Conservation (phyloP, 2,113 vertebrate species). For the Danio rerio region GRCz12tu NC_133195.1:58383501-58384000, state of each 20-base stretch:
- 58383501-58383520: background rate
- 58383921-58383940: too few relatives aligned
- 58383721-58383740: conserved; percentile 82
- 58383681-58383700: conserved; percentile 86
- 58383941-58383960: too few relatives aligned
- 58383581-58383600: conserved; percentile 89
- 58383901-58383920: too few relatives aligned
- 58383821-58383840: conserved; percentile 55
- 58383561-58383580: conserved; percentile 89
- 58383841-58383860: too few relatives aligned
- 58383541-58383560: conserved; percentile 90
- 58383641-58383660: conserved; percentile 80
- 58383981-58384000: too few relatives aligned
- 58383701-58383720: conserved; percentile 84
- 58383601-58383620: conserved; percentile 81
- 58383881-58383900: too few relatives aligned
- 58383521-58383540: conserved; percentile 82
- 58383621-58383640: conserved; percentile 75
- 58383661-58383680: conserved; percentile 84
- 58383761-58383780: conserved; percentile 80
- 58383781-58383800: background rate
- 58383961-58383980: too few relatives aligned
- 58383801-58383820: too few relatives aligned
- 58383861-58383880: too few relatives aligned
- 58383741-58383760: conserved; percentile 80